Percentiles rank a stretch among this genome's conserved stretches.
These are phyloP conservation scores for Augiades crinisus DNA, from an alignment of 2,888 invertebrate genomes.

Conservation along the genomic window DNA sequence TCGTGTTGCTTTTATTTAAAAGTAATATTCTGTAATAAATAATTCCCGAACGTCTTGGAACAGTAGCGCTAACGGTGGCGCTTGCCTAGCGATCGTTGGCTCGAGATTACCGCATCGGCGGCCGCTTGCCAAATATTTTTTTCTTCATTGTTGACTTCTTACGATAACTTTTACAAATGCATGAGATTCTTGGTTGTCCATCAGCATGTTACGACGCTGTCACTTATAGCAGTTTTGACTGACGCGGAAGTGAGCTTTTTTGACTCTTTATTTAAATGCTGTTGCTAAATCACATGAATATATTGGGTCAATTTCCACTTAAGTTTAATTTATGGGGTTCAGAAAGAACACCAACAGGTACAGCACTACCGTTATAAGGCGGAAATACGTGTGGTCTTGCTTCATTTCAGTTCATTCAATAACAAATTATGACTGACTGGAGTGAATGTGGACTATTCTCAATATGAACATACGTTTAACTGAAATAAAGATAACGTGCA, in stretches of 20 bases:
- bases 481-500: conserved; percentile 39
- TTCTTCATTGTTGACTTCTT: conserved; percentile 62
- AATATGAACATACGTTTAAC: too few relatives aligned
- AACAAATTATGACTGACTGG: too few relatives aligned
- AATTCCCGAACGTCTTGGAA: conserved; percentile 48
- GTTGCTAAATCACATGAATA: conserved; percentile 24
- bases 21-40: conserved; percentile 46
- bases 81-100: conserved; percentile 42
- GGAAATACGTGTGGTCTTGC: too few relatives aligned
- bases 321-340: background rate
- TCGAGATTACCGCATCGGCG: conserved; percentile 46
- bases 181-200: conserved; percentile 52
- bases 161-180: conserved; percentile 48
- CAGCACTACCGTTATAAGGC: background rate
- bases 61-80: conserved; percentile 43
- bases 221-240: conserved; percentile 41
- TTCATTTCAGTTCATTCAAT: too few relatives aligned
- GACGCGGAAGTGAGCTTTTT: conserved; percentile 51
- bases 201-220: conserved; percentile 48
- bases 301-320: conserved; percentile 28
- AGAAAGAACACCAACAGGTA: too few relatives aligned
- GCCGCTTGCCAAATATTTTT: conserved; percentile 62
- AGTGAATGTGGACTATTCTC: too few relatives aligned
- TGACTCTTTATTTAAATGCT: conserved; percentile 24
- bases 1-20: conserved; percentile 37